These are phyloP conservation scores for Pangasius krempfi DNA, from an alignment of 2,797 vertebrate genomes.

Conservation along the genomic window DNA sequence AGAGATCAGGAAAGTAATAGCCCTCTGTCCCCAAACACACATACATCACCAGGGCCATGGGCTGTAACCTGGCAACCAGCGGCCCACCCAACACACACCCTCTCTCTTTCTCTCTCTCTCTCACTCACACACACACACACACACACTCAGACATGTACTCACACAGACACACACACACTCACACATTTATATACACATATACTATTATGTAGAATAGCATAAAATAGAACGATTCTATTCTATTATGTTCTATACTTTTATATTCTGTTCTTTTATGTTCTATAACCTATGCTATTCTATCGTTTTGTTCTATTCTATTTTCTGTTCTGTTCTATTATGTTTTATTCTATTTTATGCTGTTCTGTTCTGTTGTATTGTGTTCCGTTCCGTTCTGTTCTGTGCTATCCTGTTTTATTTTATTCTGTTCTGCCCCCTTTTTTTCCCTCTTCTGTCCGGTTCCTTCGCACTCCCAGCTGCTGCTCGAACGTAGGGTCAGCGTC, in stretches of 20 bases:
- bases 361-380: not conserved
- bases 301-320: too few relatives aligned
- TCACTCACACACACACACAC: not conserved
- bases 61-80: constrained; percentile 13
- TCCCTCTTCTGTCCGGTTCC: not conserved
- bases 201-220: too few relatives aligned
- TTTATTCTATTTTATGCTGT: not conserved
- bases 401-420: not conserved
- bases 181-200: not conserved
- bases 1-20: not conserved
- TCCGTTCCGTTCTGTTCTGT: not conserved
- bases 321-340: not conserved
- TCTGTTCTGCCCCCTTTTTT: not conserved
- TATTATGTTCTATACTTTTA: too few relatives aligned
- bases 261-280: too few relatives aligned
- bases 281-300: too few relatives aligned
- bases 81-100: not conserved
- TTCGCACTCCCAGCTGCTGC: too few relatives aligned
- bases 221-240: too few relatives aligned
- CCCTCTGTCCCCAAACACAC: not conserved
- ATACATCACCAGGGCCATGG: not conserved
- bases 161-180: not conserved
- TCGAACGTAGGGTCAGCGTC: not conserved
- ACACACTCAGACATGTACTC: not conserved
- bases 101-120: too few relatives aligned